Evolutionary conservation across 2,888 invertebrate species (phyloP).

Genomic region (Lasioglossum marginatum): DNA sequence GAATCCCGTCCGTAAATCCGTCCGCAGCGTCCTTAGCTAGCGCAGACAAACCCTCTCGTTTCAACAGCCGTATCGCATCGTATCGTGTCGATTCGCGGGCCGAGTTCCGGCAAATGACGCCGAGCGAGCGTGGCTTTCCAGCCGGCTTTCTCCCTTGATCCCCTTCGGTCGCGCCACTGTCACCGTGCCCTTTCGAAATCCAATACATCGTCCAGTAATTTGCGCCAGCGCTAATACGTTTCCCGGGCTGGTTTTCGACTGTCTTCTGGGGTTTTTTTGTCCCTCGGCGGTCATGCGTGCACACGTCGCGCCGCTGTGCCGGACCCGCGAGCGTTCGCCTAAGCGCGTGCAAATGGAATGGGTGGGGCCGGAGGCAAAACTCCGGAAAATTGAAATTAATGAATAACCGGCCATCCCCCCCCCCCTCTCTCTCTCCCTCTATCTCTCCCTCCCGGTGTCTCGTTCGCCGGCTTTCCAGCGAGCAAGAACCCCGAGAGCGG

Average conservation of each 20-base stretch:
- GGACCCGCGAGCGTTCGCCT: conserved; percentile 19
- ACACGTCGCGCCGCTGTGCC: not conserved
- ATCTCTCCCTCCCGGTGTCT: conserved; percentile 14
- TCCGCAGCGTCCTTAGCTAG: not conserved
- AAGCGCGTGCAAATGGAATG: conserved; percentile 63
- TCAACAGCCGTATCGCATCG: not conserved
- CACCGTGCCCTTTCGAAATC: conserved; percentile 40
- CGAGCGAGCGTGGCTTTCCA: not conserved
- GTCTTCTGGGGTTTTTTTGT: conserved; percentile 29
- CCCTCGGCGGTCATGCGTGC: not conserved
- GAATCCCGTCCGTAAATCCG: not conserved
- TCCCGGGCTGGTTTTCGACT: conserved; percentile 38
- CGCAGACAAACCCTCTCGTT: not conserved
- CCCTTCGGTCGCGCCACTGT: conserved; percentile 8
- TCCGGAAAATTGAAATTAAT: conserved; percentile 84
- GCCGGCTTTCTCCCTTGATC: conserved; percentile 4
- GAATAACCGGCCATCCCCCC: conserved; percentile 75
- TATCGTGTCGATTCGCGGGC: not conserved
- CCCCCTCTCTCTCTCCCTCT: not conserved
- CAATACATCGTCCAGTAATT: conserved; percentile 54
- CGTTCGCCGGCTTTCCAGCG: conserved; percentile 52
- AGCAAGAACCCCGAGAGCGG: conserved; percentile 67
- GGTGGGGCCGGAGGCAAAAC: conserved; percentile 80
- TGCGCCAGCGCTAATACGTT: conserved; percentile 35
- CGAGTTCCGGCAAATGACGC: conserved; percentile 1